Evolutionary conservation across 2,797 vertebrate genomes (phyloP).

Genomic region (Myotis myotis): DNA sequence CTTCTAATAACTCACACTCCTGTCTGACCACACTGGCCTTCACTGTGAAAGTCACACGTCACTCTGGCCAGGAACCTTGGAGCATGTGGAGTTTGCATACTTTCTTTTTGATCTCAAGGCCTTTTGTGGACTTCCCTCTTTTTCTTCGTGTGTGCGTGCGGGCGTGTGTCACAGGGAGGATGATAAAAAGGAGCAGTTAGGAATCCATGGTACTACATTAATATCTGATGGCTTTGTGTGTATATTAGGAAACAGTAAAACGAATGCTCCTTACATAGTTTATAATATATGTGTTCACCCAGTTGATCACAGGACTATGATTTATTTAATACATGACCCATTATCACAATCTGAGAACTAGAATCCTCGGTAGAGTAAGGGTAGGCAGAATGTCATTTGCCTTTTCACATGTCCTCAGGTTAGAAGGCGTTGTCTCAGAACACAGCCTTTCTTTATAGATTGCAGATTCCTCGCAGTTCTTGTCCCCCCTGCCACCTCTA

Average conservation of each 20-base stretch:
- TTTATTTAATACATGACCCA: constrained; percentile 54
- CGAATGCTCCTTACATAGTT: constrained; percentile 29
- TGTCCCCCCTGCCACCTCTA: background rate
- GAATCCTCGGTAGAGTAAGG: background rate
- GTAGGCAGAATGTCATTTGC: background rate
- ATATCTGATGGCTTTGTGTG: background rate
- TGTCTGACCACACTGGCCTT: constrained; percentile 55
- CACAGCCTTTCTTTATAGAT: background rate
- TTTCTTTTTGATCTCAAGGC: constrained; percentile 54
- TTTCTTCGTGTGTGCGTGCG: background rate
- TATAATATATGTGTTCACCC: background rate
- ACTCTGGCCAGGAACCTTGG: background rate
- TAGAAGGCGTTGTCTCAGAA: background rate
- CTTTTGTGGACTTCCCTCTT: background rate
- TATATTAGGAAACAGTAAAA: constrained; percentile 17
- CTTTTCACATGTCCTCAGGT: background rate
- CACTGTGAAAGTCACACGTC: constrained; percentile 22
- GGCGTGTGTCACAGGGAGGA: no score
- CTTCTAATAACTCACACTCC: constrained; percentile 60
- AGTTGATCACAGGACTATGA: constrained; percentile 7
- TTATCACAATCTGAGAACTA: background rate
- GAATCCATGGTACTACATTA: background rate
- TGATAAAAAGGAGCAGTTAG: background rate
- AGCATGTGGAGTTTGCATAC: background rate
- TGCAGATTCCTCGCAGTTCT: constrained; percentile 9